Conservation (phyloP, 2,888 invertebrate species). For the Aricia artaxerxes region DNA sequence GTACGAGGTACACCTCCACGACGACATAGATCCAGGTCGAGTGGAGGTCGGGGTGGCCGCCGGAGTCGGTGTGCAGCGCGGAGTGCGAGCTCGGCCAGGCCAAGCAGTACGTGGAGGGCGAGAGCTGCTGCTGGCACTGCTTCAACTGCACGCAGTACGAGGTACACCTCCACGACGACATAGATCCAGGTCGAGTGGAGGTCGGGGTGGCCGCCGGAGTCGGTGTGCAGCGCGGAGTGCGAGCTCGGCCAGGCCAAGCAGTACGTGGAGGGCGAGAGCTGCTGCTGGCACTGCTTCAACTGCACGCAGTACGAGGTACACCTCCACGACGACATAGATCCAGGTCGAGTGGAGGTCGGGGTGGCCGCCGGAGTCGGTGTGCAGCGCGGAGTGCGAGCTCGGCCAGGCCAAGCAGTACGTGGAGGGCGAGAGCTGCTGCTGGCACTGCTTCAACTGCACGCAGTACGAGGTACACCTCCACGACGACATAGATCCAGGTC, state of each 20-base stretch:
- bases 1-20: conserved; percentile 56
- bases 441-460: too few relatives aligned
- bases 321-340: neutral
- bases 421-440: too few relatives aligned
- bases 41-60: conserved; percentile 84
- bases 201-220: conserved; percentile 89
- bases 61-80: conserved; percentile 94
- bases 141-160: conserved; percentile 81
- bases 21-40: conserved; percentile 82
- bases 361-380: too few relatives aligned
- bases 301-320: conserved; percentile 77
- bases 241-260: conserved; percentile 94
- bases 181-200: conserved; percentile 83
- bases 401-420: too few relatives aligned
- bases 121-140: conserved; percentile 97
- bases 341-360: too few relatives aligned
- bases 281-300: conserved; percentile 94
- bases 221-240: conserved; percentile 95
- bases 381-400: too few relatives aligned
- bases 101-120: conserved; percentile 94
- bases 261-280: conserved; percentile 95
- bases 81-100: conserved; percentile 94
- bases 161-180: conserved; percentile 46
- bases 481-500: too few relatives aligned
- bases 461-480: too few relatives aligned